phyloP scores from a whole-genome alignment of 2,888 invertebrate species.

The Chamaedrilus cognettii region DNA sequence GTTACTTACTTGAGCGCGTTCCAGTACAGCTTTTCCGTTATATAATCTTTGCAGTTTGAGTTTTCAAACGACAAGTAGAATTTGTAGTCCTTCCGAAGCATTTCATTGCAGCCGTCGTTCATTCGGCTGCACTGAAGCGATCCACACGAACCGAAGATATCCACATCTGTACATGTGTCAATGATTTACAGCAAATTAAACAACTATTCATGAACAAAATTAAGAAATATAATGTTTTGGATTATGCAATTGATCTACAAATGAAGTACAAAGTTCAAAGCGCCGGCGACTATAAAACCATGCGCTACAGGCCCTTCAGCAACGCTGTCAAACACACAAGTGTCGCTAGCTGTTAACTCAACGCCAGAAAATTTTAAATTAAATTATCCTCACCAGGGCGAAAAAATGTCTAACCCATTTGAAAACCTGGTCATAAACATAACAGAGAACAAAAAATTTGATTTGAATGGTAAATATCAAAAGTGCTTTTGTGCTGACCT shows the following conservation, averaged over 20 bases:
- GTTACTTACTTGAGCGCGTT: conserved; percentile 34
- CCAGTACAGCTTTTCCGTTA: conserved; percentile 39
- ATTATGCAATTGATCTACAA: too few relatives aligned
- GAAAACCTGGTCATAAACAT: not conserved
- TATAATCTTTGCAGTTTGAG: conserved; percentile 39
- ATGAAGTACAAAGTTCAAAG: not conserved
- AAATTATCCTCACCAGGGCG: not conserved
- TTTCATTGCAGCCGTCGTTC: conserved; percentile 16
- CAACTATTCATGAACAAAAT: too few relatives aligned
- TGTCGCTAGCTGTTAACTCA: too few relatives aligned
- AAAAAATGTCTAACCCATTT: too few relatives aligned
- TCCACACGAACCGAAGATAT: conserved; percentile 67
- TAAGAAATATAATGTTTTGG: too few relatives aligned
- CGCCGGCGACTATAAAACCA: too few relatives aligned
- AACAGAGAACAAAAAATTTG: too few relatives aligned
- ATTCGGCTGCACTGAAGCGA: conserved; percentile 69
- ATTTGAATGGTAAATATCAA: too few relatives aligned
- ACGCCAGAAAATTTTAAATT: not conserved
- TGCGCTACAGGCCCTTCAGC: too few relatives aligned
- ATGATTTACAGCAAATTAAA: too few relatives aligned
- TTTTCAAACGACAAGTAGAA: conserved; percentile 40
- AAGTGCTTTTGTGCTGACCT: too few relatives aligned
- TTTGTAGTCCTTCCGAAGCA: conserved; percentile 30
- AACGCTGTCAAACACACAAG: too few relatives aligned
- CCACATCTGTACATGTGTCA: conserved; percentile 61